These are phyloP conservation scores for Sphaeramia orbicularis DNA, from an alignment of 2,797 vertebrate genomes.

Conservation along the genomic window DNA sequence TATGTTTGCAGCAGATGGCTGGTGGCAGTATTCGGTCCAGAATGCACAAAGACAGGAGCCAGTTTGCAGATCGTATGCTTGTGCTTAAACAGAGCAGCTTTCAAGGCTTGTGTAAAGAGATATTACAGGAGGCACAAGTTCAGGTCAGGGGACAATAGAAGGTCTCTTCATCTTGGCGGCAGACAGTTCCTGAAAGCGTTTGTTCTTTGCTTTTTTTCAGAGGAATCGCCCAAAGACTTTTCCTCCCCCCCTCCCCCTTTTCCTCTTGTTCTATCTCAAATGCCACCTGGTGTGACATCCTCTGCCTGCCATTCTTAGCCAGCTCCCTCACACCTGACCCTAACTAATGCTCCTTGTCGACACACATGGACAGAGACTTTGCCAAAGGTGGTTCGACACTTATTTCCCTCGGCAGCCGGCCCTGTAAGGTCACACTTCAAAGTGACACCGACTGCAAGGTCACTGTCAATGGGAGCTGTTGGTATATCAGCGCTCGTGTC, in stretches of 20 bases:
- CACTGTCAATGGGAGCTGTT: constrained; percentile 60
- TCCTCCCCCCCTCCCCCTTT: not conserved
- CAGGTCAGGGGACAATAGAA: constrained; percentile 17
- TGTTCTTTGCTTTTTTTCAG: not conserved
- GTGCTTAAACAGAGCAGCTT: not conserved
- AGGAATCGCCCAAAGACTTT: constrained; percentile 16
- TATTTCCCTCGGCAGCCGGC: constrained; percentile 57
- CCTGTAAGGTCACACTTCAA: constrained; percentile 61
- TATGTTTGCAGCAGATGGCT: not conserved
- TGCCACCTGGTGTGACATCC: constrained; percentile 44
- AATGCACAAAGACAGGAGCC: not conserved
- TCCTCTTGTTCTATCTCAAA: constrained; percentile 23
- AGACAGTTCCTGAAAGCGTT: constrained; percentile 7
- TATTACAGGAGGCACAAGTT: constrained; percentile 7
- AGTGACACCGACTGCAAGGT: constrained; percentile 71
- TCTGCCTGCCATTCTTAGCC: constrained; percentile 44
- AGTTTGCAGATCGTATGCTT: not conserved
- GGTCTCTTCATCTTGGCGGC: constrained; percentile 25
- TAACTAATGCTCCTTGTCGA: constrained; percentile 69
- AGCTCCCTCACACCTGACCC: constrained; percentile 60
- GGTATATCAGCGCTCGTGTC: constrained; percentile 49
- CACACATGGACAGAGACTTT: constrained; percentile 44
- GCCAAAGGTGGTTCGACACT: constrained; percentile 58
- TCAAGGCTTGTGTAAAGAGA: constrained; percentile 1
- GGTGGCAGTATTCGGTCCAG: no score